phyloP scores from a whole-genome alignment of 2,797 vertebrate species.

The Hypotaenidia okinawae region DNA sequence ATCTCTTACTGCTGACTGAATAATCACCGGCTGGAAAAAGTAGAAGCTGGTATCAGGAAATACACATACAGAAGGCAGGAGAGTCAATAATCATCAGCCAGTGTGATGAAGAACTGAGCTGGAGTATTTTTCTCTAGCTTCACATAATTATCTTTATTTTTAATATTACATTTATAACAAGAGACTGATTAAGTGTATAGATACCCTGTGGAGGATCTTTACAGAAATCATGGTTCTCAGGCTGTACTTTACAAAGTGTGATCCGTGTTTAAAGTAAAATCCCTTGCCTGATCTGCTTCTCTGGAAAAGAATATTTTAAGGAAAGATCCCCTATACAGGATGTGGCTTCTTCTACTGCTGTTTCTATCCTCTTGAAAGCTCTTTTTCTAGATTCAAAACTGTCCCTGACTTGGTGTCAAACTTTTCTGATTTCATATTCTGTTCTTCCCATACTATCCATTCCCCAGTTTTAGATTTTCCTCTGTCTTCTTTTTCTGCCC shows the following conservation, averaged over 20 bases:
- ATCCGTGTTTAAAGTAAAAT: not conserved
- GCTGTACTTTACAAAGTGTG: not conserved
- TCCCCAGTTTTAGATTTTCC: not conserved
- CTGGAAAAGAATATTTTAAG: not conserved
- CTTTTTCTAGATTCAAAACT: conserved; percentile 12
- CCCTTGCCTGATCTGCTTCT: not conserved
- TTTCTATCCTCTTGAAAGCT: not conserved
- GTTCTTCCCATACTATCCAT: not conserved
- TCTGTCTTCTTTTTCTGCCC: not conserved
- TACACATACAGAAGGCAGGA: not conserved
- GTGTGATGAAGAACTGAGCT: not conserved
- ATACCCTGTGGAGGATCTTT: not conserved
- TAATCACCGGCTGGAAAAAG: not conserved
- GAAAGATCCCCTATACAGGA: not conserved
- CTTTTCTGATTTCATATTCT: not conserved
- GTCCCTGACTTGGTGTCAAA: not conserved
- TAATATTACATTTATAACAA: not conserved
- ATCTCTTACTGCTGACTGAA: not conserved
- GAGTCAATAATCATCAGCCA: not conserved
- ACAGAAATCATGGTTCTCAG: not conserved
- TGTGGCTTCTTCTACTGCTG: not conserved
- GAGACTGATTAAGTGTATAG: not conserved
- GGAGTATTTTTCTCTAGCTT: not conserved
- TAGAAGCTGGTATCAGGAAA: not conserved
- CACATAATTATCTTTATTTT: not conserved